Base-by-base conservation (phyloP, 1,140 invertebrate species). In the Lordiphosa stackelbergi region DNA sequence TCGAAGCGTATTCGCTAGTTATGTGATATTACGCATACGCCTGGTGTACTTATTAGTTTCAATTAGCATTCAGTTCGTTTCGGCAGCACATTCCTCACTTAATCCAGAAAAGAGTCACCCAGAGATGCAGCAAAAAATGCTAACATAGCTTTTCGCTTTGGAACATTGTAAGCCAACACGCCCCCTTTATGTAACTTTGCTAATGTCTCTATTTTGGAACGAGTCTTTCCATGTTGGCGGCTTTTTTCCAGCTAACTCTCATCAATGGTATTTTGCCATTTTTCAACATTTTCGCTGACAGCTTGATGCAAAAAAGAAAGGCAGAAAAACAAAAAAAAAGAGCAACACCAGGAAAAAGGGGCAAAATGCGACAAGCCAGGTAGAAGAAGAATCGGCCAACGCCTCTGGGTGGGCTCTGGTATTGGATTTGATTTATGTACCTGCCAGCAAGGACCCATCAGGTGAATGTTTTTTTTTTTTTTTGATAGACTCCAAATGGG, bases 221-320 rank as follows among this genome's bases (percentile, higher is more conserved):
- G 40, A 16, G 53, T 41, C 46, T 35, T 19, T 58, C 53, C 46
- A 57, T 56, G 55, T 49, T 53, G 55, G 28, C 9, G 19, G 34
- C 16, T 24, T 49, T 46, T 57, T 56, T 73, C 55, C 66, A 59
- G 63, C 70, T 74, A 75, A 65, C 75, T 81, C 77, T 77, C 75
- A 68, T 85, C 81, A 85, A 85, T 85, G 81, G 66, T 71, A 85
- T 85, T 77, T 85, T 66, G 72, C 81, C 81, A 85, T 85, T 85
- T 85, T 85, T 85, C 81, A 85, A 74, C 74, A 85, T 85, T 85
- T 85, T 64, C 66, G 75, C 81, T 85, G 81, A 85, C 81, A 85
- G 64, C 77, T 75, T 65, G 61, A 40, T 60, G 60, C 49, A 62
- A 49, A 57, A 61, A 54, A 24, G 22, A 24, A 24, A 24, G 4